Base-by-base conservation (phyloP, 2,797 vertebrate genomes). In the Choloepus didactylus region DNA sequence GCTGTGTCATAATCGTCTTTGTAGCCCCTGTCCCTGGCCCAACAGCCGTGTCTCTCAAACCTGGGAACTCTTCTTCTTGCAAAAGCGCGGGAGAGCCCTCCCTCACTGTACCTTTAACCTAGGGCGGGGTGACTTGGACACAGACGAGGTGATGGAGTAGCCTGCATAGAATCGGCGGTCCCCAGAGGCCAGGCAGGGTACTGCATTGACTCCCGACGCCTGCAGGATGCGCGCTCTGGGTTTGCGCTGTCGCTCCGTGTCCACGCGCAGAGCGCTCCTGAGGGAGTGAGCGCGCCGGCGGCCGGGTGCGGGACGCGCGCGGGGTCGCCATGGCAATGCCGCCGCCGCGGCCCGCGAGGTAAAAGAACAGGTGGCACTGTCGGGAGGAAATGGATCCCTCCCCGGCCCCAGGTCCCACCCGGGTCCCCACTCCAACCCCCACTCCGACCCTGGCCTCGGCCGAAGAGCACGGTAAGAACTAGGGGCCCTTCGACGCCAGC, bases 1-100 rank as follows among this genome's bases (percentile, higher is more conserved):
- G 4, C 56, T 95, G 83, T 70, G 96, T 96, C 95, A 96, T 38
- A 91, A 89, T 96, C 51, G 27, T 69, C 60, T 89, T 89, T 79
- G 64, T 82, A 66, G 46, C 3, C 75, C n/a, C 2, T 0, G 56
- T 27, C 64, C 31, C 41, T 21, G 38, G 51, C 27, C 15, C 67
- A 66, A 44, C 38, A 31, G n/a, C 21, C 0, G 15, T 27, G 51
- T 38, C 83, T 12, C 29, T 62, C n/a, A 84, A 67, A 35, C 16
- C 49, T 70, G 9, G n/a, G 54, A 77, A 73, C 14, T 31, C 15
- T 31, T 64, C 51, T 62, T 29, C 56, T 46, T 29, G 84, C 62
- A 59, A 1, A 80, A 44, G n/a, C 56, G 6, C 35, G 3, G 0
- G 56, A 25, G 1, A 27, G 11, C 41, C 75, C 67, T 44, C 46